Evolutionary conservation across 2,797 vertebrate genomes (phyloP).

Genomic region (Siniperca obscura): DNA sequence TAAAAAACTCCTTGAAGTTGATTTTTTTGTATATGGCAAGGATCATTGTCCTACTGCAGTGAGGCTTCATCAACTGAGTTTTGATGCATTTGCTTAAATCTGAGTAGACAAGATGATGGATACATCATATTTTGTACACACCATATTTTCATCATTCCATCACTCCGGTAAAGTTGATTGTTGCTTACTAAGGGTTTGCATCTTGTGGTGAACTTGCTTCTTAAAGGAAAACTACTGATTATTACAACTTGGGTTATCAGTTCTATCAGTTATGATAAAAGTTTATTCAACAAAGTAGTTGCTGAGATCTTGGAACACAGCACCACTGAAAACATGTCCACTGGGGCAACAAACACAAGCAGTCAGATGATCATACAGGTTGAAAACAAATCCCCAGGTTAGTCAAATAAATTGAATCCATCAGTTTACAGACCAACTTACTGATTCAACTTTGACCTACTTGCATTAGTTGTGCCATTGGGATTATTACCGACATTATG

Average conservation of each 20-base stretch:
- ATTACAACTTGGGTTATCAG: background rate
- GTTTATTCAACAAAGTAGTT: background rate
- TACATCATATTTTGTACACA: too few relatives aligned
- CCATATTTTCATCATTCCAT: too few relatives aligned
- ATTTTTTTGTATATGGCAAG: background rate
- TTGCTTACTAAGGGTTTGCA: background rate
- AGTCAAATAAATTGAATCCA: background rate
- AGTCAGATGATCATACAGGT: background rate
- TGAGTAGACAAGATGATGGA: too few relatives aligned
- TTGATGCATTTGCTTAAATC: background rate
- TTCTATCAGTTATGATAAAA: background rate
- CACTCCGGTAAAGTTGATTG: background rate
- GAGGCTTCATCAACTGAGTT: background rate
- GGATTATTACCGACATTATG: background rate
- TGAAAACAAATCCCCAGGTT: background rate
- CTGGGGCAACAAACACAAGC: background rate
- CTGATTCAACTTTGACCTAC: background rate
- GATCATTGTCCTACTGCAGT: constrained; percentile 3
- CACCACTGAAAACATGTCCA: background rate
- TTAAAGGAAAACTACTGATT: background rate
- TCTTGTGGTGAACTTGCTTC: background rate
- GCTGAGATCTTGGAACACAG: background rate
- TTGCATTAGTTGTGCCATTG: background rate
- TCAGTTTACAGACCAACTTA: background rate
- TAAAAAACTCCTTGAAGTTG: background rate